phyloP scores from a whole-genome alignment of 2,113 vertebrate genomes.

The Gorsachius goisagi region DNA sequence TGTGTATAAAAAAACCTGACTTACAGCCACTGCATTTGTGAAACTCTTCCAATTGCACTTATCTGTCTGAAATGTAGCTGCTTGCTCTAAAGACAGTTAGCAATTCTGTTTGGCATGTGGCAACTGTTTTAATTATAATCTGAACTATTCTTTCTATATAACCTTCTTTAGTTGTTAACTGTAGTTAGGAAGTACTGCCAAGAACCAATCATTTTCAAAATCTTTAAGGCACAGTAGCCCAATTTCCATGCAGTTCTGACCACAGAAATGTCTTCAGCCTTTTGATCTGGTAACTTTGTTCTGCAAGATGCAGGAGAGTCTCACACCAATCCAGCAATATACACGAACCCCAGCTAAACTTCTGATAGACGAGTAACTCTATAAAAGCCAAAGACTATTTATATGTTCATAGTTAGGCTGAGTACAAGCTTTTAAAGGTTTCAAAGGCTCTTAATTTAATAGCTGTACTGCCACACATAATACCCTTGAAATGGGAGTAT shows the following conservation, averaged over 20 bases:
- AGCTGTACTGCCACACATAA: not conserved
- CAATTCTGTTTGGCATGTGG: not conserved
- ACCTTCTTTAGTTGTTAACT: not conserved
- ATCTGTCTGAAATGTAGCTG: not conserved
- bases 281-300: not conserved
- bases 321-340: not conserved
- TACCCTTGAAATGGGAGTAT: not conserved
- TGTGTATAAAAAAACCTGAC: not conserved
- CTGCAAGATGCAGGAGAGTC: not conserved
- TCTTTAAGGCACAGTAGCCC: not conserved
- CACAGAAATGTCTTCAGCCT: not conserved
- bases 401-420: not conserved
- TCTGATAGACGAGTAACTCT: not conserved
- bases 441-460: conserved; percentile 32
- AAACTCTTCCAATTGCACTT: not conserved
- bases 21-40: not conserved
- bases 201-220: not conserved
- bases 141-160: not conserved
- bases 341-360: not conserved
- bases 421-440: conserved; percentile 14
- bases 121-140: not conserved
- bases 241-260: not conserved
- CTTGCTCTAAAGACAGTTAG: not conserved
- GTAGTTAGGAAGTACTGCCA: not conserved
- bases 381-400: conserved; percentile 4